Evolutionary conservation across 2,888 invertebrate species (phyloP).

Genomic region (Acanthopleura granulata): DNA sequence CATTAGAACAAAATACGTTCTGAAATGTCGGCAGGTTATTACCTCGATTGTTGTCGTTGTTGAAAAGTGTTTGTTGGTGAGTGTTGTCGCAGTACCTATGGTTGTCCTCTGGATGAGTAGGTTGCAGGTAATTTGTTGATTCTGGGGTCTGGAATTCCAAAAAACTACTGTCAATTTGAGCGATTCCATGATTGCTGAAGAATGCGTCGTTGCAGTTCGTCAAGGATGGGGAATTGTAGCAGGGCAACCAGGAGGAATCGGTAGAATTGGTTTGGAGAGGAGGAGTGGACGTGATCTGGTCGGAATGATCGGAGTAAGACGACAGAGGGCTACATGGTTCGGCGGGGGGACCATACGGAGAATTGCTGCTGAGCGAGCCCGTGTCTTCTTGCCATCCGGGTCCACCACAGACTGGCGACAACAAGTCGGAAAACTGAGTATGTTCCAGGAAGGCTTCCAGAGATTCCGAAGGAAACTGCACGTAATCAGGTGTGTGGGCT

Average conservation of each 20-base stretch:
- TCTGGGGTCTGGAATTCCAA: background rate
- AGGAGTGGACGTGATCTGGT: background rate
- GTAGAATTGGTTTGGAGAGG: background rate
- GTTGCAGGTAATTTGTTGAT: background rate
- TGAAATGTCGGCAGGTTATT: conserved; percentile 8
- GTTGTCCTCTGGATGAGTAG: background rate
- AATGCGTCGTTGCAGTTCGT: background rate
- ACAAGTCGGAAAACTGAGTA: background rate
- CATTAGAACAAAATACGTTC: conserved; percentile 4
- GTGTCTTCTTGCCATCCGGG: background rate
- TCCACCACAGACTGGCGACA: background rate
- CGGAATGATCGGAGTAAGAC: background rate
- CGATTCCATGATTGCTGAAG: background rate
- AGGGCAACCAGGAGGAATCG: background rate
- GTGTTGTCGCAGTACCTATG: background rate
- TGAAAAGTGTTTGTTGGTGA: background rate
- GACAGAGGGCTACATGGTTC: conserved; percentile 7
- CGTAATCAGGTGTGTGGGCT: background rate
- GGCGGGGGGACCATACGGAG: background rate
- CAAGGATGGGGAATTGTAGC: background rate
- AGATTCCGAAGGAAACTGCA: background rate
- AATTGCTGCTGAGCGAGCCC: background rate
- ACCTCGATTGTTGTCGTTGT: background rate
- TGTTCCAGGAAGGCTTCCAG: background rate
- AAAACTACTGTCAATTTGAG: background rate